These are phyloP conservation scores for Aplodontia rufa DNA, from an alignment of 2,113 vertebrate genomes.

Conservation along the genomic window DNA sequence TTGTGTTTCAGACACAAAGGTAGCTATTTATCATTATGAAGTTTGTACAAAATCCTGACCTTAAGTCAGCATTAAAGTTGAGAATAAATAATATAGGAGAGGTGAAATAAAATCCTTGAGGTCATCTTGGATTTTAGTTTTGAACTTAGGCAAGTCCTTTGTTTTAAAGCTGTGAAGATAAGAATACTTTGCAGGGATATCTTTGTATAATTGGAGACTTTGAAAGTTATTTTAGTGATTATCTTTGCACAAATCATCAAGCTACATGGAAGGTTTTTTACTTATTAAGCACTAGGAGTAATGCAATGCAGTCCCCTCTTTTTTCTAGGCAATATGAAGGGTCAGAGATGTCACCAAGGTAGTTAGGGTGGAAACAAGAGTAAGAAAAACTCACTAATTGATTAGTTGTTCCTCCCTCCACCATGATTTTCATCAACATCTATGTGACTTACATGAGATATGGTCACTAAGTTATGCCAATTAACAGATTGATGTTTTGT, in stretches of 20 bases:
- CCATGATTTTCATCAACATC: not conserved
- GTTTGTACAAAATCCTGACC: conserved; percentile 33
- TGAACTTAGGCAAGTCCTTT: conserved; percentile 28
- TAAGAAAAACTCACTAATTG: not conserved
- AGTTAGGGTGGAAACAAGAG: not conserved
- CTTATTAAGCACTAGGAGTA: not conserved
- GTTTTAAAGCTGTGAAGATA: conserved; percentile 38
- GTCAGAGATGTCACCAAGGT: not conserved
- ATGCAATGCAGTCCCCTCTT: not conserved
- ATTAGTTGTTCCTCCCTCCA: not conserved
- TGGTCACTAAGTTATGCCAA: not conserved
- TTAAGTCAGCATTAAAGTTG: conserved; percentile 22
- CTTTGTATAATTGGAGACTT: not conserved
- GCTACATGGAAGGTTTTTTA: not conserved
- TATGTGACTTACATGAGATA: not conserved
- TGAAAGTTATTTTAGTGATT: conserved; percentile 3
- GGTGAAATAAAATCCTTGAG: conserved; percentile 1
- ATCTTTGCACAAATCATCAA: not conserved
- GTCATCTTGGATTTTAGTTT: not conserved
- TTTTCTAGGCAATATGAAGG: not conserved
- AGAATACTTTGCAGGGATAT: conserved; percentile 1
- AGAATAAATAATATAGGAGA: conserved; percentile 10
- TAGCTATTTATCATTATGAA: not conserved
- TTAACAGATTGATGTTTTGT: not conserved
- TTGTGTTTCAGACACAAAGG: not conserved